Conservation (phyloP, 2,113 vertebrate genomes). For the Paracanthobrama guichenoti region DNA sequence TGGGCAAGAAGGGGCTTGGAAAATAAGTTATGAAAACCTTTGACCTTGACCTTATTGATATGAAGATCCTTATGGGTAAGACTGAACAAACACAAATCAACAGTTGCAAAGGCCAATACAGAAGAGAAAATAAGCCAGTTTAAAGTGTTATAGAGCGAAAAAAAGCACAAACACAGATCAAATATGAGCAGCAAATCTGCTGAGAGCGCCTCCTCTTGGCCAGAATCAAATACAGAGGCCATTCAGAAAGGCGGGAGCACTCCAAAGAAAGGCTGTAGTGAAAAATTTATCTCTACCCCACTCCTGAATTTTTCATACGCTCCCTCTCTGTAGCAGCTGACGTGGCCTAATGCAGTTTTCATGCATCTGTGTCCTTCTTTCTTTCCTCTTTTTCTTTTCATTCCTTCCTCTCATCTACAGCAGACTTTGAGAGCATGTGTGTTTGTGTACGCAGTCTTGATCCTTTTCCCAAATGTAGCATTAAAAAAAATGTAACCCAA, state of each 20-base stretch:
- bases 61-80: background rate
- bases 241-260: background rate
- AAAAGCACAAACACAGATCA: background rate
- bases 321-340: conserved; percentile 78
- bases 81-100: background rate
- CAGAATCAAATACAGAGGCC: background rate
- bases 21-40: background rate
- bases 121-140: background rate
- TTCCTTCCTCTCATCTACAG: conserved; percentile 67
- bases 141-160: background rate
- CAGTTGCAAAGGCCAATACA: background rate
- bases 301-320: conserved; percentile 76
- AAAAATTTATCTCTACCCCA: conserved; percentile 80
- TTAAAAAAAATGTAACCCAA: conserved; percentile 11
- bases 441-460: conserved; percentile 58
- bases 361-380: conserved; percentile 73
- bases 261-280: conserved; percentile 73
- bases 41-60: background rate
- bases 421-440: conserved; percentile 73
- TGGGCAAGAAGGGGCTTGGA: background rate
- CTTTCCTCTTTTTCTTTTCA: conserved; percentile 58
- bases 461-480: conserved; percentile 27
- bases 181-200: background rate
- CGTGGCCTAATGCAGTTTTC: conserved; percentile 80
- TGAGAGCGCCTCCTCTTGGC: conserved; percentile 34